These are phyloP conservation scores for Staurois parvus DNA, from an alignment of 2,797 vertebrate species.

Conservation along the genomic window DNA sequence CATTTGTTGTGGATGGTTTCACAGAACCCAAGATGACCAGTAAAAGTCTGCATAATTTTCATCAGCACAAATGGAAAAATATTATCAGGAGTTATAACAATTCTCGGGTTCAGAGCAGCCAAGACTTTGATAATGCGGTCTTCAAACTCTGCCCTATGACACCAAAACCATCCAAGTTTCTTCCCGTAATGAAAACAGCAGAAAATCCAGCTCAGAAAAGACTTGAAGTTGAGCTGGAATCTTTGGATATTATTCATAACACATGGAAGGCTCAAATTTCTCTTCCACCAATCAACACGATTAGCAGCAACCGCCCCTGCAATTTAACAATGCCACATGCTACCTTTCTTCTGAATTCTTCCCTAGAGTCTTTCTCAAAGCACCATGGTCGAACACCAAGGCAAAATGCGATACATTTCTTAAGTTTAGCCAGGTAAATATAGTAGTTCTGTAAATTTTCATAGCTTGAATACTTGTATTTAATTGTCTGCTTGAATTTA, in stretches of 20 bases:
- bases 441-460: too few species aligned
- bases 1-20: conserved; percentile 77
- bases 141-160: background rate
- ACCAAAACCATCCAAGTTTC: conserved; percentile 52
- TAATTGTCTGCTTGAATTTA: background rate
- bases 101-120: background rate
- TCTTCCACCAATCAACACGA: conserved; percentile 68
- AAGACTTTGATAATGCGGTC: conserved; percentile 5
- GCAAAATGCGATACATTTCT: conserved; percentile 76
- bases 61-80: conserved; percentile 54
- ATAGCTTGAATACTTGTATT: too few species aligned
- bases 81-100: conserved; percentile 5
- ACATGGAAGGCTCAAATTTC: conserved; percentile 62
- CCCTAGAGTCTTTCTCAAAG: conserved; percentile 66
- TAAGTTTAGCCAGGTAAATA: conserved; percentile 76
- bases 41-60: conserved; percentile 65
- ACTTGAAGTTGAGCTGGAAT: background rate
- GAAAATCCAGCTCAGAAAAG: conserved; percentile 12
- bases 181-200: conserved; percentile 30
- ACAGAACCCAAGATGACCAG: conserved; percentile 75
- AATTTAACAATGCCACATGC: conserved; percentile 61
- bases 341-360: conserved; percentile 60
- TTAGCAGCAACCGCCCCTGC: conserved; percentile 54
- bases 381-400: conserved; percentile 70
- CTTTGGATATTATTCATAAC: conserved; percentile 58